Base-by-base conservation (phyloP, 2,113 vertebrate genomes). In the Stomatorhinus ivindoensis region DNA sequence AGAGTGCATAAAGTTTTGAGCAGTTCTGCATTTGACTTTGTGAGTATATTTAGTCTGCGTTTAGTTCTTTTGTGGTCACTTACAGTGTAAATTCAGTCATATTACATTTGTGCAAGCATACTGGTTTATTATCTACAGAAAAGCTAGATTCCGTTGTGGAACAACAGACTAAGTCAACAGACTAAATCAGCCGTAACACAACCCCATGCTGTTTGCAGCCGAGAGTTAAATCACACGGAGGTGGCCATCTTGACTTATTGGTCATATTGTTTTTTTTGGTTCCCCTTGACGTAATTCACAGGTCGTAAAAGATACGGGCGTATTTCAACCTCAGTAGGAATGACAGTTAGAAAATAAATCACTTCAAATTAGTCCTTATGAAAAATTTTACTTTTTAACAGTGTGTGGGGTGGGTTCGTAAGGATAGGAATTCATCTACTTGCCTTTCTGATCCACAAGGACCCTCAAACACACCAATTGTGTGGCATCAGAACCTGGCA, bases 71-170 rank as follows among this genome's bases (percentile, higher is more conserved):
- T 84, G 42, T 84, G 21, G 82, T 24, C 24, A 24, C 39, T 24
- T 83, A n/a, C 21, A 24, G 8, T 47, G 42, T 84, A 46, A 84
- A 47, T 19, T 5, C 35, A 42, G 73, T 10, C 44, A n/a, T 47
- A 47, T 84, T 84, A 84, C 24, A 84, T 19, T 4, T 48, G 27
- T 6, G 84, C 84, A 50, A 51, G 27, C 84, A 53, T 86, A 51
- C 84, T 53, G 27, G 84, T 86, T 86, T 47, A 48, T 53, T 27
- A 51, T 15, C n/a, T 86, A 86, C 84, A 86, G 84, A 86, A 86
- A 86, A 31, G 46, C n/a, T 47, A 42, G 39, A 85, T 85, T 85
- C 82, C 46, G 11, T 86, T 86, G 46, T 53, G 24, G 15, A 86
- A 46, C 53, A 55, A 21, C 19, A 55, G 53, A 55, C 48, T 86